Evolutionary conservation across 2,888 invertebrate genomes (phyloP), one percentile per base, ranked within the genome.

Genomic region (Netelia fuscicornis): DNA sequence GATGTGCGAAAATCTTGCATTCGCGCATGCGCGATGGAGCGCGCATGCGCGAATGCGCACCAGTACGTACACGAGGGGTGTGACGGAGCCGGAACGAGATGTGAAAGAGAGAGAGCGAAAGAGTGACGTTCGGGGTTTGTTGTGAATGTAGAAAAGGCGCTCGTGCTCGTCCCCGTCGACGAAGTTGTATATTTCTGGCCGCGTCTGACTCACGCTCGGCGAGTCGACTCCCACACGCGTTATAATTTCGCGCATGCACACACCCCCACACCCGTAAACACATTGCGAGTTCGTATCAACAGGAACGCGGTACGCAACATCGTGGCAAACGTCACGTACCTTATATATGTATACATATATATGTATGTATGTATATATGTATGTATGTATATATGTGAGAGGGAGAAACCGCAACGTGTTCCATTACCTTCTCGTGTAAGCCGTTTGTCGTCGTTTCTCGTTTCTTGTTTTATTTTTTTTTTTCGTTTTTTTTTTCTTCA

Each of bases 161-260:
- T 56, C 54, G 56, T n/a, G 56, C 65, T 83, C 80, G 79, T 80
- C 83, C 78, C 78, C 77, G 72, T 42, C 17, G 11, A 17, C 44
- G 60, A 72, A 80, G 81, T 81, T 85, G 86, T 86, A 87, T 92
- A 92, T 92, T 92, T 92, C 90, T 91, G 92, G 90, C 83, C 71
- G 83, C 83, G 79, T 88, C 88, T 92, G 92, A 92, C 87, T 92
- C 92, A 92, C 86, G 80, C 83, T 64, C 88, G 52, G 37, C 78
- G 76, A 67, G 72, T 68, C 42, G 68, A 87, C 91, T 89, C 92
- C 92, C 90, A 92, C 92, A 87, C 91, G 83, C 84, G 81, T 88
- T 86, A 86, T 80, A 80, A 89, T 90, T 88, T 89, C 86, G 86
- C 90, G 84, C 79, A 84, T 86, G 85, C 30, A 71, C 79, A 83